These are phyloP conservation scores for Choristoneura fumiferana DNA, from an alignment of 1,140 invertebrate genomes.

Conservation along the genomic window DNA sequence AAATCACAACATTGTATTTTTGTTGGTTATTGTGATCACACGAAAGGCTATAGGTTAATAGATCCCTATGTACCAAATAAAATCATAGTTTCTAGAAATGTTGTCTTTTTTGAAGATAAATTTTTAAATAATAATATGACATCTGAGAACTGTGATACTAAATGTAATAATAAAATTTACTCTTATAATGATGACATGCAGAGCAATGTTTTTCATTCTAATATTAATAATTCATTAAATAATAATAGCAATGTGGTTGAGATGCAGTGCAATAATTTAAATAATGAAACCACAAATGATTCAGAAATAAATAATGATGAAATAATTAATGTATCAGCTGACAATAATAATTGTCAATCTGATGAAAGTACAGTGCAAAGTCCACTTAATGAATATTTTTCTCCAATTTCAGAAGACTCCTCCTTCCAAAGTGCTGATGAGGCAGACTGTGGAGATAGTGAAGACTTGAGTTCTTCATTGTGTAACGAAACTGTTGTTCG, in stretches of 20 bases:
- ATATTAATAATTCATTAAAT: background rate
- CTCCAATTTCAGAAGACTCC: too few species aligned
- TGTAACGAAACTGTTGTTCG: too few species aligned
- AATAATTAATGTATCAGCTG: background rate
- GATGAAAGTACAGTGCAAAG: background rate
- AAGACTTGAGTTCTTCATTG: too few species aligned
- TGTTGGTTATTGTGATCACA: too few species aligned
- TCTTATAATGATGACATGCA: slow-evolving; percentile 2
- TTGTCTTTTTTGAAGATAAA: slow-evolving; percentile 1
- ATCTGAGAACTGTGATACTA: background rate
- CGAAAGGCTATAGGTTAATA: too few species aligned
- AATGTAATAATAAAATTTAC: background rate
- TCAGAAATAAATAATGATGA: background rate
- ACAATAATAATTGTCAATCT: background rate
- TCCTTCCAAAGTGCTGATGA: too few species aligned
- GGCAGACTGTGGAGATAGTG: too few species aligned
- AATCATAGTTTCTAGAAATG: background rate
- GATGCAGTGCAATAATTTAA: background rate
- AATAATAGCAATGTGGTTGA: background rate
- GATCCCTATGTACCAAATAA: background rate
- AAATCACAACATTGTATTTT: slow-evolving; percentile 30
- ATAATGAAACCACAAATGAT: background rate
- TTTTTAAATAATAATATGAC: slow-evolving; percentile 13
- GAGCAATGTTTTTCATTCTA: background rate
- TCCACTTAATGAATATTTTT: too few species aligned